Base-by-base conservation (phyloP, 2,888 invertebrate genomes). In the Didymodactylos carnosus region DNA sequence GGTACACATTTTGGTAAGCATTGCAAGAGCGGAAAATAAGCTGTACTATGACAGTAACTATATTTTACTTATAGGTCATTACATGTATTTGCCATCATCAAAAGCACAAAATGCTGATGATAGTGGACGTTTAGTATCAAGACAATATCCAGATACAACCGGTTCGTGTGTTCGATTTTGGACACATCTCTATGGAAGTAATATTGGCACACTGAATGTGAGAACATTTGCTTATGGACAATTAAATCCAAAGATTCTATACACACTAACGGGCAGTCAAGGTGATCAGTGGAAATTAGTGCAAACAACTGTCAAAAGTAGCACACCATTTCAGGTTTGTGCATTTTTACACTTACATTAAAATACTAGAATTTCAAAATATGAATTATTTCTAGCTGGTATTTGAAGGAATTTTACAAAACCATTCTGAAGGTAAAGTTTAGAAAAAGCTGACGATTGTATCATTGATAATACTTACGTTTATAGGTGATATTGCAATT, bases 401-500 rank as follows among this genome's bases (percentile, higher is more conserved):
- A 35, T 62, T 62, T 10, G 62, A 62, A 35, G 62, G 62, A n/a
- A 4, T 62, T n/a, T 62, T 62, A 35, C 29, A n/a, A n/a, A n/a
- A n/a, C n/a, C n/a, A n/a, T n/a, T n/a, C n/a, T n/a, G n/a, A n/a
- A n/a, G n/a, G n/a, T n/a, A n/a, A n/a, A n/a, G n/a, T n/a, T n/a
- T n/a, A n/a, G n/a, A n/a, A n/a, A n/a, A n/a, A n/a, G n/a, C n/a
- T n/a, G n/a, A n/a, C n/a, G n/a, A n/a, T n/a, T n/a, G n/a, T n/a
- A n/a, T n/a, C n/a, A n/a, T n/a, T n/a, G n/a, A 62, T 19, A 29
- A 62, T 35, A 35, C 62, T 8, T n/a, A 62, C n/a, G 13, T 10
- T 35, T 10, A 35, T 62, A 35, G 62, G 35, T 62, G 19, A 29
- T 0, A 82, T 81, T 16, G 82, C 82, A 39, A 74, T 83, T 39